Evolutionary conservation across 2,797 vertebrate species (phyloP).

Genomic region (Sphenodon punctatus): DNA sequence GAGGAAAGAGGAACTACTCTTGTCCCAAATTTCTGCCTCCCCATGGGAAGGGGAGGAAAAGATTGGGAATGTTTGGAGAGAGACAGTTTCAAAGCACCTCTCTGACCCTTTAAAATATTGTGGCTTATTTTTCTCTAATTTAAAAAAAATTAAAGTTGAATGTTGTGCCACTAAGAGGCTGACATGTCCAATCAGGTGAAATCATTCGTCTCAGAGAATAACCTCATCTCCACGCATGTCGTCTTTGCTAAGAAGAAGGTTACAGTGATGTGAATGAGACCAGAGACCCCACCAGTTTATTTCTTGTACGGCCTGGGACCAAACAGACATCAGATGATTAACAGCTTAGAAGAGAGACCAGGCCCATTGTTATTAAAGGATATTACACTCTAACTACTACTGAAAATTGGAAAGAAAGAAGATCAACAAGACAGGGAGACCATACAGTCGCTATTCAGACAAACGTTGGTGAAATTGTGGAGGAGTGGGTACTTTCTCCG

Average conservation of each 20-base stretch:
- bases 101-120: too few relatives aligned
- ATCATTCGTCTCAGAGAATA: neutral
- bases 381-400: neutral
- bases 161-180: slow-evolving; percentile 14
- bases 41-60: too few relatives aligned
- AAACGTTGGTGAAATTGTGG: too few relatives aligned
- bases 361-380: neutral
- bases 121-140: too few relatives aligned
- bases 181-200: slow-evolving; percentile 18
- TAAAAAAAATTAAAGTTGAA: slow-evolving; percentile 39
- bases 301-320: neutral
- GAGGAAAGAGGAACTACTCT: too few relatives aligned
- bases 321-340: neutral
- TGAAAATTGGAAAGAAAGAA: accelerated
- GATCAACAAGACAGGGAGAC: too few relatives aligned
- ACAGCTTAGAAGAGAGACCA: neutral
- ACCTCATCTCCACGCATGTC: neutral
- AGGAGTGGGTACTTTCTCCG: too few relatives aligned
- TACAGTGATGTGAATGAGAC: neutral
- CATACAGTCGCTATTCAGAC: too few relatives aligned
- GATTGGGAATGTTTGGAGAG: too few relatives aligned
- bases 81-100: too few relatives aligned
- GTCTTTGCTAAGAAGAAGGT: neutral
- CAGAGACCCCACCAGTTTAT: neutral
- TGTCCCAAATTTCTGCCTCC: too few relatives aligned